phyloP scores from a whole-genome alignment of 2,113 vertebrate species.

The Notarius lentiginosus region DNA sequence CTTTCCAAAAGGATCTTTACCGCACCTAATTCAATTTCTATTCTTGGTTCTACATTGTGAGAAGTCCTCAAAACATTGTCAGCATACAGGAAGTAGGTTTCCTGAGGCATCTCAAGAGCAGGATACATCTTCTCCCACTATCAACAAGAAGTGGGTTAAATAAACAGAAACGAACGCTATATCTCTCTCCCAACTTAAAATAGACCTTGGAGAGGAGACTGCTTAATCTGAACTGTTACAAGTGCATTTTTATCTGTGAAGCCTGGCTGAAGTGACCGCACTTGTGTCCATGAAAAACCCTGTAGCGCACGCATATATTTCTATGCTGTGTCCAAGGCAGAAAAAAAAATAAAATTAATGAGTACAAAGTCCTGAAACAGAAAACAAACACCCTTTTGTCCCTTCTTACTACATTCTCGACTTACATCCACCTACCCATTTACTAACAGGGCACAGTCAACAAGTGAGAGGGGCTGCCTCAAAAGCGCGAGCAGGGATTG shows the following conservation, averaged over 20 bases:
- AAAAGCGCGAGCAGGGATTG: conserved; percentile 13
- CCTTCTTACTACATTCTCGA: conserved; percentile 31
- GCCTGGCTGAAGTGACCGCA: not conserved
- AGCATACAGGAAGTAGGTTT: conserved; percentile 44
- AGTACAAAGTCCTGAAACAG: conserved; percentile 2
- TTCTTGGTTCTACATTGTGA: conserved; percentile 1
- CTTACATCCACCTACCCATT: conserved; percentile 45
- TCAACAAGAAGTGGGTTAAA: conserved; percentile 27
- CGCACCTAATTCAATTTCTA: conserved; percentile 3
- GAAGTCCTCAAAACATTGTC: not conserved
- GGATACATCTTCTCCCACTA: not conserved
- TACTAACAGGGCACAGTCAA: conserved; percentile 28
- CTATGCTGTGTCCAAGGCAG: not conserved
- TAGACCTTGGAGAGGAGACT: not conserved
- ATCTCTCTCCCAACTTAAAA: conserved; percentile 20
- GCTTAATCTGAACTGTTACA: conserved; percentile 12
- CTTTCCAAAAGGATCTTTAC: not conserved
- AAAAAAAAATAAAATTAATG: not conserved
- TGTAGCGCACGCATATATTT: not conserved
- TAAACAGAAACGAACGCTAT: not conserved
- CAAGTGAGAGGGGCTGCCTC: conserved; percentile 37
- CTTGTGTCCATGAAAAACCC: not conserved
- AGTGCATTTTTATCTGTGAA: not conserved
- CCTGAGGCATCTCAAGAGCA: conserved; percentile 10
- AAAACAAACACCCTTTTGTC: conserved; percentile 39